Evolutionary conservation across 2,888 invertebrate genomes (phyloP), one percentile per base, ranked within the genome.

Genomic region (Esperia sulphurella): DNA sequence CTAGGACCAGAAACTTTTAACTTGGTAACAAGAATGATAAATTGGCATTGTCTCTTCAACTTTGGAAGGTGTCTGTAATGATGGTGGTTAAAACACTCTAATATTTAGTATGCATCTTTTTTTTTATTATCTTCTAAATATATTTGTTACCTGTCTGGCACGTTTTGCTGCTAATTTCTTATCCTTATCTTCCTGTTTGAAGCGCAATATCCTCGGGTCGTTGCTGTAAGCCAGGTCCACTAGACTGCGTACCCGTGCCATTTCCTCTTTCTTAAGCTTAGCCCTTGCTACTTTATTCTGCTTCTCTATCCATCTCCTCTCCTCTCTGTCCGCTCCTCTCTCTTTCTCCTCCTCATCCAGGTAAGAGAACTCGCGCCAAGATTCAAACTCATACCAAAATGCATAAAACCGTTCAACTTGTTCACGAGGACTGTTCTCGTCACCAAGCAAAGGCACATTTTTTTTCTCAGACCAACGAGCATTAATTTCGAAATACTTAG

Each of bases 351-450:
- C 99, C 83, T 99, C 98, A 76, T 99, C 99, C 60, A 98, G 89
- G 78, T 99, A 99, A 1, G 99, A 99, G 84, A 96, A 99, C 78
- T 99, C 99, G 54, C 99, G 92, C 99, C 99, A 99, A 0, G 99
- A 98, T 60, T 98, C 97, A 84, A 99, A 99, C 68, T 97, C 95
- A 79, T 96, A 98, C 99, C 99, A 99, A 81, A 98, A 99, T 12
- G 95, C 94, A 78, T 99, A 99, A 85, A 99, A 99, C 55, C 74
- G 75, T 72, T 99, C 97, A 0, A 99, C 98, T 67, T 95, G 93
- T 57, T 95, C 94, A 46, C 97, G 91, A 1, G 94, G 87, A 46
- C 96, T 93, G 50, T 94, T 90, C n/a, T 92, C 91, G 70, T 94
- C 93, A 10, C 94, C 97, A 45, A 99, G 88, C 51, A 92, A 83